A percentile compares a stretch with the other conserved stretches of the same genome.
These are phyloP conservation scores for Willowsia nigromaculata DNA, from an alignment of 2,888 invertebrate species.

Conservation along the genomic window DNA sequence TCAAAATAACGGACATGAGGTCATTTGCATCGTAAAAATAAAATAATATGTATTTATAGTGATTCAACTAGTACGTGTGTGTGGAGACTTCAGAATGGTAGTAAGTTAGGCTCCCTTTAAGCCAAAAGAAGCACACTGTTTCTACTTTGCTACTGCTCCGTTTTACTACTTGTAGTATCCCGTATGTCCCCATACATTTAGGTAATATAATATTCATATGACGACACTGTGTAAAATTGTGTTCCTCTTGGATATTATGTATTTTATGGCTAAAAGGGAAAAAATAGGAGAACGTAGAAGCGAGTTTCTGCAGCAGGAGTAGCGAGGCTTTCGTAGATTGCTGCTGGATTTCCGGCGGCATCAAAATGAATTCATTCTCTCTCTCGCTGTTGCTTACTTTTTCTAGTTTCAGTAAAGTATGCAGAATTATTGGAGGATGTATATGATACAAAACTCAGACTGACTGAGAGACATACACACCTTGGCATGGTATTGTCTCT, in stretches of 20 bases:
- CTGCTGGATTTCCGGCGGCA: slow-evolving; percentile 50
- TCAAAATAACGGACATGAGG: slow-evolving; percentile 29
- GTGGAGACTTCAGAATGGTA: background rate
- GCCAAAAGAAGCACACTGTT: background rate
- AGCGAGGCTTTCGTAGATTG: slow-evolving; percentile 25
- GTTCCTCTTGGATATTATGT: background rate
- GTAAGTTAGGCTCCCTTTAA: background rate
- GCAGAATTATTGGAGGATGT: background rate
- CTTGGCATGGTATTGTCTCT: background rate
- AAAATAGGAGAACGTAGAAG: background rate
- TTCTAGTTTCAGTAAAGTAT: background rate
- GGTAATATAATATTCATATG: slow-evolving; percentile 23
- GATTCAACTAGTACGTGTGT: background rate
- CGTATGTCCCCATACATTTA: background rate
- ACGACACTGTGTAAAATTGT: background rate
- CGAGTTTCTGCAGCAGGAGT: background rate
- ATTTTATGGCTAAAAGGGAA: background rate
- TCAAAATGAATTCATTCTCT: slow-evolving; percentile 42
- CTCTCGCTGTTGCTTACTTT: background rate
- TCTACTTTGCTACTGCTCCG: background rate
- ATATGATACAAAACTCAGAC: background rate
- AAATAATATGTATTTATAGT: slow-evolving; percentile 1
- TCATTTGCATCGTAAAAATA: slow-evolving; percentile 38
- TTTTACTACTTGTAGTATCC: background rate
- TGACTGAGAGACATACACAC: background rate